Base-by-base conservation (phyloP, 2,888 invertebrate species). In the Drosophila kokeensis region DNA sequence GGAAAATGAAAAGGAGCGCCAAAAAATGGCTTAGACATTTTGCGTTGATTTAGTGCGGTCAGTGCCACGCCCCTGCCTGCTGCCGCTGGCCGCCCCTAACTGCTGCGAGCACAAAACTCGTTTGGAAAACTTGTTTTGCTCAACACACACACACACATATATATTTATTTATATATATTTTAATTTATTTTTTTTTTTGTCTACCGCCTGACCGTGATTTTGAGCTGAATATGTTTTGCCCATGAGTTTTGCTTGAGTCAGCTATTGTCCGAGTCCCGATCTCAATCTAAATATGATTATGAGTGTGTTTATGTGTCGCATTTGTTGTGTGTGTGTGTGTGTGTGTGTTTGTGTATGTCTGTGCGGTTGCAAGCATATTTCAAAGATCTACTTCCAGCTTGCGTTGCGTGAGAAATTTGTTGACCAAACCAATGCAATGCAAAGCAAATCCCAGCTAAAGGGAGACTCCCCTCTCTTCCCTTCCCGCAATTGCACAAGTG, bases 131-230 rank as follows among this genome's bases (percentile, higher is more conserved):
- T 80, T 74, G 87, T 84, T 84, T 86, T 68, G 40, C 13, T 48
- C 55, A 24, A 24, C 8, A 45, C 45, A 1, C 18, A 40, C n/a
- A 40, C 3, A n/a, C 8, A 38, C 0, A 38, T 53, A 24, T 10
- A 53, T 21, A 34, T 21, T 15, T 13, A 52, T 21, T 15, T 48
- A 48, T 48, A 13, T 27, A 48, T 45, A n/a, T 42, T 30, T 61
- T 48, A 11, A 27, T 45, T 27, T 21, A 48, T 5, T 62, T 45
- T 45, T 45, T 45, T 21, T 45, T 45, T 62, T 65, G 50, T 53
- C n/a, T 48, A 61, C 57, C 45, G 81, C 69, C 76, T 84, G 84
- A 87, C 84, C 84, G 82, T 84, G 84, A 84, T 84, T 84, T 86
- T 79, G 70, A 74, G 64, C 70, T 78, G 74, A 67, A 78, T 74